Conservation (phyloP, 1,140 invertebrate species). For the Danaus melanippus region DNA sequence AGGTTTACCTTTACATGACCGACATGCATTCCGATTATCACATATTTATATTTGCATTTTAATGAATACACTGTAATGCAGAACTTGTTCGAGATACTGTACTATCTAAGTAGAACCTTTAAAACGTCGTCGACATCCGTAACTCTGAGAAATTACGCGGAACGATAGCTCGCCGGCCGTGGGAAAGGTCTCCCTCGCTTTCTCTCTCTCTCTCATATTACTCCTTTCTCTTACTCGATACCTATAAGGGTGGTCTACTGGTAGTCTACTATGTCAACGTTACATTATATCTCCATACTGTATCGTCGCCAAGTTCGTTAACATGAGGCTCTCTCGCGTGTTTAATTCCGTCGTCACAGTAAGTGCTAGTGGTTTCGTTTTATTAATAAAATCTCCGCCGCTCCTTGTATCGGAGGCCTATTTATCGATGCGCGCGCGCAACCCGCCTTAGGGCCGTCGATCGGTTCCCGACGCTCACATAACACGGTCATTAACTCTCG, state of each 20-base stretch:
- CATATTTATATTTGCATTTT: too few species aligned
- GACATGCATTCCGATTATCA: too few species aligned
- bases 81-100: constrained; percentile 9
- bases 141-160: constrained; percentile 33
- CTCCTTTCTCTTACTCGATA: constrained; percentile 15
- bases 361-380: constrained; percentile 24
- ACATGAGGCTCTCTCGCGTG: too few species aligned
- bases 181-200: constrained; percentile 35
- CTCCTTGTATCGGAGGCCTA: constrained; percentile 57
- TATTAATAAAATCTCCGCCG: constrained; percentile 59
- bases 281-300: neutral
- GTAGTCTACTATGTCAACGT: constrained; percentile 7
- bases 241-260: constrained; percentile 45
- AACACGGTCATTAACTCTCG: too few species aligned
- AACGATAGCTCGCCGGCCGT: constrained; percentile 40
- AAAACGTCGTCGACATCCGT: constrained; percentile 30
- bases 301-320: too few species aligned
- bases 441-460: constrained; percentile 32
- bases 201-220: too few species aligned
- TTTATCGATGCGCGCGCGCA: constrained; percentile 56
- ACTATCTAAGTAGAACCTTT: constrained; percentile 15
- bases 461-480: constrained; percentile 18
- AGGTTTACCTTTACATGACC: too few species aligned
- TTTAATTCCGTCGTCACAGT: too few species aligned
- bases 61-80: neutral